Evolutionary conservation across 2,797 vertebrate genomes (phyloP), one percentile per base, ranked within the genome.

Genomic region (Orientallactaga sibirica): DNA sequence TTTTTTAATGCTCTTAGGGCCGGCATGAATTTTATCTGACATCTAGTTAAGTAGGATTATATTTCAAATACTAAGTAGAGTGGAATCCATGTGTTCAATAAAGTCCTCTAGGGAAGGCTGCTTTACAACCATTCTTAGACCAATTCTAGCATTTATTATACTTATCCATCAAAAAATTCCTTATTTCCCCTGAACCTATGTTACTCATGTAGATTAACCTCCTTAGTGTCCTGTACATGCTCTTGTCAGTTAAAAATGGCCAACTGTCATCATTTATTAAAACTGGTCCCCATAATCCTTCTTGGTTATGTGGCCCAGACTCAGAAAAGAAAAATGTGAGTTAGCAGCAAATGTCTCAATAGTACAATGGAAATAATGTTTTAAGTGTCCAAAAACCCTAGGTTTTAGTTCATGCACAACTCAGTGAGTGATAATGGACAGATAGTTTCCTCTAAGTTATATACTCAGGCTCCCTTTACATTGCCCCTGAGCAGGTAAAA

Each of bases 71-170:
- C 25, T 4, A 81, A 64, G 55, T 29, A 92, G 67, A 92, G 25
- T 92, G 25, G 66, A 95, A 94, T 94, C 52, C n/a, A 94, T 27
- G 12, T 58, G 66, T 77, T 85, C 90, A 15, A 52, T 79, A 82
- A 86, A 83, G 14, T 75, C 92, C 66, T 91, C 85, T 62, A 68
- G 67, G 82, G 83, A 94, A 93, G 33, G 79, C 25, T 96, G 48
- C 75, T 92, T 86, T 94, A 88, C 48, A 75, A 79, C 24, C 24
- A 88, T 88, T 93, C 27, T 94, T 94, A 79, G 67, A 91, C 27
- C 27, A 93, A 85, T 84, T 92, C 80, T 80, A 94, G 77, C 33
- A 94, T 79, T 96, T 80, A 91, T 91, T 86, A 92, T 76, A 22
- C 33, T 74, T 76, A 29, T 93, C 61, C 64, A 89, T 88, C 10